phyloP scores from a whole-genome alignment of 2,797 vertebrate genomes.

The Cetoscarus ocellatus region DNA sequence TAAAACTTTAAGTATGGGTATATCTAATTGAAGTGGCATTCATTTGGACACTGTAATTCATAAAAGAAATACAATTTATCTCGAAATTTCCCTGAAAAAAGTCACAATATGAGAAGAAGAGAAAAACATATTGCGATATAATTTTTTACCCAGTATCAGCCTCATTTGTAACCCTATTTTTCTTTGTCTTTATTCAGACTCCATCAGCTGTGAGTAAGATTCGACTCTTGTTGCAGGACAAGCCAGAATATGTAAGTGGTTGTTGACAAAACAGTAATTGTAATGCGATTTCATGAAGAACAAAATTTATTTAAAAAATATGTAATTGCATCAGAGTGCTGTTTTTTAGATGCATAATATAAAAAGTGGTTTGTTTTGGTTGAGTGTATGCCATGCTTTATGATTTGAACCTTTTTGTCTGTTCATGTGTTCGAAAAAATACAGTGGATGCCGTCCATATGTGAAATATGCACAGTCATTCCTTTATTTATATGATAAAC shows the following conservation, averaged over 20 bases:
- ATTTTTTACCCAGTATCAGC: too few species aligned
- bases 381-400: neutral
- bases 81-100: too few species aligned
- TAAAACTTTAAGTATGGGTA: too few species aligned
- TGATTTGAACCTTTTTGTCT: too few species aligned
- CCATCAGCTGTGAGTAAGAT: conserved; percentile 95
- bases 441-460: too few species aligned
- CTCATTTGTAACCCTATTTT: neutral
- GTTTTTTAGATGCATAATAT: neutral
- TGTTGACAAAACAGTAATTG: neutral
- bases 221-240: conserved; percentile 90
- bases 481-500: neutral
- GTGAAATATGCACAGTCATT: neutral
- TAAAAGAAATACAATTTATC: too few species aligned
- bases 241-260: conserved; percentile 94
- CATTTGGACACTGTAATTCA: too few species aligned
- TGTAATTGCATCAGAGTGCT: neutral
- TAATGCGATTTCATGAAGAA: neutral
- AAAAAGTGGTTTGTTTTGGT: neutral
- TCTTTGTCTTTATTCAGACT: conserved; percentile 84
- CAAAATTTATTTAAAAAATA: neutral
- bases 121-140: too few species aligned
- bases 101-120: too few species aligned
- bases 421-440: too few species aligned
- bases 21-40: too few species aligned